Base-by-base conservation (phyloP, 2,113 vertebrate species). In the Atlantisia rogersi region DNA sequence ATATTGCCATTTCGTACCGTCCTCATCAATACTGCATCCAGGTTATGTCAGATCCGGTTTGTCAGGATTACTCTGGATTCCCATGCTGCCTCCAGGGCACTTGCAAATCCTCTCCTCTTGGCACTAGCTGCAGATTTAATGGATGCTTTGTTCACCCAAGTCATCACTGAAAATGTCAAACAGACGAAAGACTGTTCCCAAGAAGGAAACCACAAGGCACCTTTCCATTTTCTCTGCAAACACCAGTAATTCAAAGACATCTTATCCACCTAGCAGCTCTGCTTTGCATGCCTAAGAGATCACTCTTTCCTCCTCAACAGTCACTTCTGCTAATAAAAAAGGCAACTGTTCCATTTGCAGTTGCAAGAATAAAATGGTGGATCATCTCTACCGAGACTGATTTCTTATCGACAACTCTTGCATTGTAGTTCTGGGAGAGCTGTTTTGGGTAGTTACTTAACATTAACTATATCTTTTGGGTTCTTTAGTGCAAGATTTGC, bases 81-180 rank as follows among this genome's bases (percentile, higher is more conserved):
- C 65, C 5, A 1, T 16, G 62, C 56, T 75, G 73, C 69, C 77
- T 95, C 53, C 52, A 56, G 58, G 82, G 62, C 44, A 87, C 69
- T 94, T 92, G 77, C 18, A 96, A 95, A 94, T 87, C 74, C 81
- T 69, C 53, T 76, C 44, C 62, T 91, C 88, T 89, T 78, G 48
- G 84, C 86, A 85, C 42, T 28, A 89, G 35, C 71, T 55, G 59
- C 63, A 77, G 64, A 77, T 80, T 89, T 76, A 89, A 64, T 21
- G 21, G 77, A 48, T 44, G 60, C 11, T 73, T 78, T 78, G 31
- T 58, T 84, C 77, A 89, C 29, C 26, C 58, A 88, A 91, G 42
- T 52, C 64, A 84, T 82, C 86, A 48, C 42, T 62, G 69, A 79
- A 84, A 86, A 24, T 11, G 17, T 64, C 18, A 56, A 58, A 89